phyloP scores from a whole-genome alignment of 2,888 invertebrate genomes.

The Lithophane semibrunnea region DNA sequence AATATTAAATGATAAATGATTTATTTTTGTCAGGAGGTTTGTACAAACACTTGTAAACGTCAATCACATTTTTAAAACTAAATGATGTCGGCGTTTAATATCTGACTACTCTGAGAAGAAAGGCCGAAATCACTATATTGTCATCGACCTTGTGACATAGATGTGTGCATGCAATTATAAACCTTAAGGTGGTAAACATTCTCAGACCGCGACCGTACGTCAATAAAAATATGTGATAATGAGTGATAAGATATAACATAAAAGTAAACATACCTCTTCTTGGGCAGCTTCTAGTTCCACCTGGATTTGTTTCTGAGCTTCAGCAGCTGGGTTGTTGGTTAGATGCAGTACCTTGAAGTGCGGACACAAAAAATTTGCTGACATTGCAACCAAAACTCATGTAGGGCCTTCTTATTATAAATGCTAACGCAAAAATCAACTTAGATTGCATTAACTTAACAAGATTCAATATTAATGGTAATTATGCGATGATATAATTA shows the following conservation, averaged over 20 bases:
- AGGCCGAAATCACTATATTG: too few species aligned
- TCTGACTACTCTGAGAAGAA: too few species aligned
- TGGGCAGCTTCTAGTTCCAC: constrained; percentile 93
- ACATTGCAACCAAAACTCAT: background rate
- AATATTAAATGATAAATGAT: too few species aligned
- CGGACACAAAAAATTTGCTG: background rate
- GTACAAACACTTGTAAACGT: too few species aligned
- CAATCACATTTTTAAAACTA: too few species aligned
- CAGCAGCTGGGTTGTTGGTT: constrained; percentile 93
- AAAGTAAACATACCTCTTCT: constrained; percentile 89
- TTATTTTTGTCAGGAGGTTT: too few species aligned
- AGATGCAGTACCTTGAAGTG: constrained; percentile 91
- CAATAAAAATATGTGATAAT: constrained; percentile 1
- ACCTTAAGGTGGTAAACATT: too few species aligned
- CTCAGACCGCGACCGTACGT: too few species aligned
- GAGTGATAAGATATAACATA: background rate
- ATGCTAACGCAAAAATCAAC: background rate
- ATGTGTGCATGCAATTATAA: too few species aligned
- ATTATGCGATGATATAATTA: background rate
- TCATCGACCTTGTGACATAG: too few species aligned
- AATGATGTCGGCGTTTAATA: too few species aligned
- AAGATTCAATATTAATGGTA: background rate
- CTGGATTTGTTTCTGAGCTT: constrained; percentile 92
- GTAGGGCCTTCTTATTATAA: background rate
- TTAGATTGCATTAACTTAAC: background rate